Base-by-base conservation (phyloP, 1,140 invertebrate genomes). In the Bathynomus jamesi region DNA sequence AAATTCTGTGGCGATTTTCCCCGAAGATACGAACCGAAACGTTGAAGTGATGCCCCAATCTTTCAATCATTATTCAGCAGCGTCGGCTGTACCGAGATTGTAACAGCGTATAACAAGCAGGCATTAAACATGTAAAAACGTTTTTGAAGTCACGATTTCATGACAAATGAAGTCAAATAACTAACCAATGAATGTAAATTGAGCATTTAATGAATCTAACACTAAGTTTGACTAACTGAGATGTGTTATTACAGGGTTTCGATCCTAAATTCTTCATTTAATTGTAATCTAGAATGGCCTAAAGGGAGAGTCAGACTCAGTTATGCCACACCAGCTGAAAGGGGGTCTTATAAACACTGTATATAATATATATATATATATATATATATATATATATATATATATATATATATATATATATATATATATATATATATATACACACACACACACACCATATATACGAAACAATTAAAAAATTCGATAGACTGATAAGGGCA, bases 121-220 rank as follows among this genome's bases (percentile, higher is more conserved):
- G 2, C 40, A 53, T 53, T 53, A 53, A 53, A 53, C 5, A 53
- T 53, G 40, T 53, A 53, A 11, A 53, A 53, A 53, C 40, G 40
- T 21, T 53, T 53, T 53, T 21, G 40, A 53, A 53, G 40, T 53
- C 40, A 53, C 40, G 40, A 53, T 17, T 53, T 2, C 40, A 53
- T 53, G 40, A 53, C 40, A 53, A 53, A 53, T 53, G 40, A 53
- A 53, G 40, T 53, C 40, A 53, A 53, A 53, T 53, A 53, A 53
- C 40, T 53, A 53, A 53, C 40, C 40, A 53, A 53, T 53, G 40
- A 53, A 53, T 53, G 40, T 53, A 53, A 53, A 53, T 53, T 53
- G 40, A 53, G 40, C 40, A 53, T 53, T 17, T 53, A 53, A 53
- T 53, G 40, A 53, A 53, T 11, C 40, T 17, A 53, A 53, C 40